Base-by-base conservation (phyloP, 2,113 vertebrate genomes). In the Chaetodon auriga region DNA sequence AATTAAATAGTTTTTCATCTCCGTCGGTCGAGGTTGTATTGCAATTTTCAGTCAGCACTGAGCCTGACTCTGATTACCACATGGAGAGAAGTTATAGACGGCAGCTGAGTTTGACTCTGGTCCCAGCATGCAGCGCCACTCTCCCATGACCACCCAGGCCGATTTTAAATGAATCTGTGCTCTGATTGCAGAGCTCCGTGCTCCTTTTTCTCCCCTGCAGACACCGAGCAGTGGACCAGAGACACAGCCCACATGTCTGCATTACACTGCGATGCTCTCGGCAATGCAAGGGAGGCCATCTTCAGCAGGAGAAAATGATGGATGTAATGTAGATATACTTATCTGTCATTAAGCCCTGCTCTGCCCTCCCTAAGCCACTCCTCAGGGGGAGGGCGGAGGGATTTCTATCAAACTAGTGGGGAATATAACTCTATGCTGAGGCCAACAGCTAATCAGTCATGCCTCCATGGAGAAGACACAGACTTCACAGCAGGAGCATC, bases 281-380 rank as follows among this genome's bases (percentile, higher is more conserved):
- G 85, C 85, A 18, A 82, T 54, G 60, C 55, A 16, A 86, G 25
- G 65, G 75, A 80, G 5, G 90, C 85, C 78, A 88, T 91, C 80
- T 87, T 82, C 57, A 81, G 71, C 49, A n/a, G 19, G 69, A 68
- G 49, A 75, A 68, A 70, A 75, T 87, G 85, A 89, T 89, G 81
- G 78, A 91, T 92, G 87, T 83, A 79, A 86, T 65, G 43, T 81
- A 74, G 85, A 88, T 88, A 82, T 80, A 77, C 89, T 92, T 87
- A 87, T 92, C 85, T 83, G 77, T 91, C 87, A 92, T 87, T 88
- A 89, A 73, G 75, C 87, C 60, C 76, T 25, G 70, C 78, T 74
- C 73, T 91, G 81, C 72, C 87, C 83, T 81, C 86, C 77, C 81
- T 77, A 60, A 6, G 55, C 78, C 54, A 82, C 66, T 71, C 82